Conservation (phyloP, 2,888 invertebrate genomes). For the Temnothorax ravouxi region DNA sequence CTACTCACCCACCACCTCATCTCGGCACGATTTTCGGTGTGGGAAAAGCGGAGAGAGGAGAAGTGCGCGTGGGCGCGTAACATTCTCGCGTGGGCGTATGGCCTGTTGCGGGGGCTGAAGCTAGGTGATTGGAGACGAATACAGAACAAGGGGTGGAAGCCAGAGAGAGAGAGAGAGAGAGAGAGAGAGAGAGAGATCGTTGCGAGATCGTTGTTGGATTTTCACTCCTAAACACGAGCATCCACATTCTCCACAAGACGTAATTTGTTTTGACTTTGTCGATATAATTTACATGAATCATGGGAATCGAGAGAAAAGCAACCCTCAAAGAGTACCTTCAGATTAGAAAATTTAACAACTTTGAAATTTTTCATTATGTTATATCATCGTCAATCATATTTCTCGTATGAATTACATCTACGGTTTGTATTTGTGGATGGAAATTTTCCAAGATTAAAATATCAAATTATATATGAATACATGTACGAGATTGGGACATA, state of each 20-base stretch:
- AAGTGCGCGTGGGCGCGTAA: slow-evolving; percentile 62
- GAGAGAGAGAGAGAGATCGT: neutral
- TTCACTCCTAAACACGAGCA: neutral
- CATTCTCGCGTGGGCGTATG: slow-evolving; percentile 76
- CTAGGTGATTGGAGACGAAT: slow-evolving; percentile 63
- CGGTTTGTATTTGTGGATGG: neutral
- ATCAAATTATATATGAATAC: neutral
- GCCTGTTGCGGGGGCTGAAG: slow-evolving; percentile 77
- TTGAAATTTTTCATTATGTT: neutral
- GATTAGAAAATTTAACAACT: neutral
- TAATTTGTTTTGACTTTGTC: neutral
- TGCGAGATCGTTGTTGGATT: neutral
- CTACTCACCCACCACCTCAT: neutral
- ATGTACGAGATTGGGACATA: neutral
- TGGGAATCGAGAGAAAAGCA: too few species aligned
- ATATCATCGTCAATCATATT: neutral
- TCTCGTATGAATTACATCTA: neutral
- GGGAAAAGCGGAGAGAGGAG: slow-evolving; percentile 2
- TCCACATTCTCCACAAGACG: neutral
- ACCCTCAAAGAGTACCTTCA: neutral
- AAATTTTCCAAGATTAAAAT: neutral
- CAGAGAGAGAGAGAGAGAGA: slow-evolving; percentile 23
- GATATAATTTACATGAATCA: slow-evolving; percentile 2
- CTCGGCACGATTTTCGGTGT: neutral
- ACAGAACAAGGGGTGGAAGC: slow-evolving; percentile 39